A percentile compares a stretch with the other conserved stretches of the same genome.
phyloP scores from a whole-genome alignment of 2,797 vertebrate genomes.

The Propithecus deckenii region DNA sequence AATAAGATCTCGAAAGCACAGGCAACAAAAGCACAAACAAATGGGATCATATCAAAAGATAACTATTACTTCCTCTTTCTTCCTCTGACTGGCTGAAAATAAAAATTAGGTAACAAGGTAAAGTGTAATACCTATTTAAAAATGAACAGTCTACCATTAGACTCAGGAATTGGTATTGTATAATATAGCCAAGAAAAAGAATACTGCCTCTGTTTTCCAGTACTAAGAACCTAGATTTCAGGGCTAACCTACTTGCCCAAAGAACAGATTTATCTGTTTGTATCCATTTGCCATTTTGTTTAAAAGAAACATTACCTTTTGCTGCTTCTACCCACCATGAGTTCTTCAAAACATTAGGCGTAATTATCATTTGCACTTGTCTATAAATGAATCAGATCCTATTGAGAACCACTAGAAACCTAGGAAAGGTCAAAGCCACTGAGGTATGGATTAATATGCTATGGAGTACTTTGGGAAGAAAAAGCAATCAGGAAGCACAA shows the following conservation, averaged over 20 bases:
- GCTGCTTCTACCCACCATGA: not conserved
- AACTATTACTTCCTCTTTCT: slow-evolving; percentile 18
- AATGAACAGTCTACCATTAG: not conserved
- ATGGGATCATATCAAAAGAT: not conserved
- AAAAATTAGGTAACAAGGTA: not conserved
- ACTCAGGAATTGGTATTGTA: not conserved
- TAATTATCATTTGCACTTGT: not conserved
- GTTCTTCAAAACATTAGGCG: slow-evolving; percentile 14
- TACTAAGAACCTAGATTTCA: not conserved
- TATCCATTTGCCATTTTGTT: not conserved
- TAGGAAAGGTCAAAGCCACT: not conserved
- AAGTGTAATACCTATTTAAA: not conserved
- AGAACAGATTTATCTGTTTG: not conserved
- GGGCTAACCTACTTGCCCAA: not conserved
- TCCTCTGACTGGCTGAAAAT: not conserved
- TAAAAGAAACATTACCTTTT: not conserved
- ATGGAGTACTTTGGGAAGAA: not conserved
- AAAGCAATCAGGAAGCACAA: not conserved
- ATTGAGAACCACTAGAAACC: not conserved
- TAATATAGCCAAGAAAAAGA: not conserved
- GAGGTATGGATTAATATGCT: not conserved
- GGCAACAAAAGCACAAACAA: not conserved
- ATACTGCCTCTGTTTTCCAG: not conserved
- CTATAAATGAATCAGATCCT: not conserved
- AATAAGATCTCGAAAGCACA: not conserved